Evolutionary conservation across 2,797 vertebrate genomes (phyloP).

Genomic region (Pangasius larnaudii): DNA sequence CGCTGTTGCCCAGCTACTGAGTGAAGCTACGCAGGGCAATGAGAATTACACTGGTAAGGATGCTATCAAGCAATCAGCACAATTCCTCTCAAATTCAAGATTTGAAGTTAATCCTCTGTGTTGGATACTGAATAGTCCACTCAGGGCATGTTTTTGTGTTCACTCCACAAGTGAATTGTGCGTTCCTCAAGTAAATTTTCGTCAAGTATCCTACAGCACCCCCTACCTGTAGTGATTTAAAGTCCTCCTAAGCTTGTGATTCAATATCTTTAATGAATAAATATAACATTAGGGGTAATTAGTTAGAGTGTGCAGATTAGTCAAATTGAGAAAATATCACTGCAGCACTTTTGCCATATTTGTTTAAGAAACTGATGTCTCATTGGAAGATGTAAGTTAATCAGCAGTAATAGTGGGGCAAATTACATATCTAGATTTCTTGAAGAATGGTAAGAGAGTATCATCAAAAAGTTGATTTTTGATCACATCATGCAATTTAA

Average conservation of each 20-base stretch:
- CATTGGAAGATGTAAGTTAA: background rate
- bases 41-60: slow-evolving; percentile 94
- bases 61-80: background rate
- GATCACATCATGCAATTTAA: background rate
- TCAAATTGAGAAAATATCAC: too few relatives aligned
- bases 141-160: background rate
- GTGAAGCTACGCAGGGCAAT: slow-evolving; percentile 93
- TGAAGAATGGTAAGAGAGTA: background rate
- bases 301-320: background rate
- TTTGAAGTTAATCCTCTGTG: background rate
- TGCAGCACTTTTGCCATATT: background rate
- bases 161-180: background rate
- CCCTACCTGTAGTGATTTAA: slow-evolving; percentile 34
- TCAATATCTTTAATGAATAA: background rate
- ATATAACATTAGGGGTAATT: background rate
- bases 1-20: slow-evolving; percentile 90
- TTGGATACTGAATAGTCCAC: background rate
- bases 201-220: slow-evolving; percentile 27
- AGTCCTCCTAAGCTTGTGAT: background rate
- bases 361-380: background rate
- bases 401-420: background rate
- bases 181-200: background rate
- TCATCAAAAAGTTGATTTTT: background rate
- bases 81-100: background rate
- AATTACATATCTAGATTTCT: background rate